These are phyloP conservation scores for Antechinus flavipes DNA, from an alignment of 2,113 vertebrate genomes.

Conservation along the genomic window DNA sequence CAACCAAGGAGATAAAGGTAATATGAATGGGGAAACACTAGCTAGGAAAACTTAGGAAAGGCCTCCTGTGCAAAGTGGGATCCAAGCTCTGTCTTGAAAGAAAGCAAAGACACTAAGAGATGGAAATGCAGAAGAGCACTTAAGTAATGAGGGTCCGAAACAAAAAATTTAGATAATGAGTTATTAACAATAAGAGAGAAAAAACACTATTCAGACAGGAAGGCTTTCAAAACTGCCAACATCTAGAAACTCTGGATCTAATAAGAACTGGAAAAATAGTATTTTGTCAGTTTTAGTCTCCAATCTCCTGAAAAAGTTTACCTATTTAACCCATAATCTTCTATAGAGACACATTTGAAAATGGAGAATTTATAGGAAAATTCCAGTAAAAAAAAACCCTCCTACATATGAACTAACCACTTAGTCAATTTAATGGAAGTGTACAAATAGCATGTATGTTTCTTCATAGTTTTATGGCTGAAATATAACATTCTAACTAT, in stretches of 20 bases:
- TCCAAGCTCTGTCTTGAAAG: background rate
- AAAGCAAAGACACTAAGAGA: background rate
- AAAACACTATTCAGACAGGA: conserved; percentile 15
- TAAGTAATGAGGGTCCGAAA: background rate
- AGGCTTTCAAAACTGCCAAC: background rate
- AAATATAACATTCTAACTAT: conserved; percentile 3
- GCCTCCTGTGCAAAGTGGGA: background rate
- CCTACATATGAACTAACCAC: background rate
- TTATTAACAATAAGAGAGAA: background rate
- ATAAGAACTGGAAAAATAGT: conserved; percentile 18
- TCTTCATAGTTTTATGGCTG: conserved; percentile 43
- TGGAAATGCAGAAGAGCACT: background rate
- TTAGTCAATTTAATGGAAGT: background rate
- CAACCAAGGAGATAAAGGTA: background rate
- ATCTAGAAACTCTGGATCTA: conserved; percentile 11
- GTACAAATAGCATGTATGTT: background rate
- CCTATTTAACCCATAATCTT: background rate
- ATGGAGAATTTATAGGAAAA: conserved; percentile 28
- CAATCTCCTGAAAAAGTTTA: conserved; percentile 37
- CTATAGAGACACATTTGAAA: conserved; percentile 32
- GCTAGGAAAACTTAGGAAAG: background rate
- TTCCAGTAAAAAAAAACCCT: background rate
- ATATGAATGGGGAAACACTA: background rate
- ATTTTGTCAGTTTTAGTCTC: conserved; percentile 7
- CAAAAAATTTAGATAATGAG: no score